Conservation (phyloP, 2,113 vertebrate species). For the Saccopteryx bilineata region DNA sequence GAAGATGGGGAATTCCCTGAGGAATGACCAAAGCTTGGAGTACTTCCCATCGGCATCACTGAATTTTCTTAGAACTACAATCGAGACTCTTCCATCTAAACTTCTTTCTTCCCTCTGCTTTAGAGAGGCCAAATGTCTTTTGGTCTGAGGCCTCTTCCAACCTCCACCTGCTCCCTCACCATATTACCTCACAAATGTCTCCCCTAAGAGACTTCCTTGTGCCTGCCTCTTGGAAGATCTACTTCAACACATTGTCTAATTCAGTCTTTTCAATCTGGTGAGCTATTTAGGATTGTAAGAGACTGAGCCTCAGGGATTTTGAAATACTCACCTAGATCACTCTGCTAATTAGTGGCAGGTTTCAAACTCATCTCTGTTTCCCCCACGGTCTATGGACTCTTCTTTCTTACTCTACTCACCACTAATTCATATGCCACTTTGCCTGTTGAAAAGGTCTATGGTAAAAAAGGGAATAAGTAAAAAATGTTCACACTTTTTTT, state of each 20-base stretch:
- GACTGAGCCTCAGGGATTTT: not conserved
- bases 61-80: not conserved
- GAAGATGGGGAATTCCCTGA: not conserved
- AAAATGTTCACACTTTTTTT: slow-evolving; percentile 81
- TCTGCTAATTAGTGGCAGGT: not conserved
- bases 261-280: not conserved
- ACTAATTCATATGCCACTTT: not conserved
- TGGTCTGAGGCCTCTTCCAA: not conserved
- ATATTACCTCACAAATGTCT: not conserved
- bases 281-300: not conserved
- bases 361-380: not conserved
- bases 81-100: not conserved
- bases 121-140: not conserved
- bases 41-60: too few species aligned
- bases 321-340: not conserved
- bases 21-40: not conserved
- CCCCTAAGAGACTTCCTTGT: not conserved
- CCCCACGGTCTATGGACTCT: not conserved
- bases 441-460: not conserved
- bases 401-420: not conserved
- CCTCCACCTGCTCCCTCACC: not conserved
- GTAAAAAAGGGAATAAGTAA: not conserved
- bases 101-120: not conserved
- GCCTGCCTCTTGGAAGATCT: not conserved
- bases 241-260: not conserved